Evolutionary conservation across 2,113 vertebrate genomes (phyloP), one percentile per base, ranked within the genome.

Genomic region (Stercorarius parasiticus): DNA sequence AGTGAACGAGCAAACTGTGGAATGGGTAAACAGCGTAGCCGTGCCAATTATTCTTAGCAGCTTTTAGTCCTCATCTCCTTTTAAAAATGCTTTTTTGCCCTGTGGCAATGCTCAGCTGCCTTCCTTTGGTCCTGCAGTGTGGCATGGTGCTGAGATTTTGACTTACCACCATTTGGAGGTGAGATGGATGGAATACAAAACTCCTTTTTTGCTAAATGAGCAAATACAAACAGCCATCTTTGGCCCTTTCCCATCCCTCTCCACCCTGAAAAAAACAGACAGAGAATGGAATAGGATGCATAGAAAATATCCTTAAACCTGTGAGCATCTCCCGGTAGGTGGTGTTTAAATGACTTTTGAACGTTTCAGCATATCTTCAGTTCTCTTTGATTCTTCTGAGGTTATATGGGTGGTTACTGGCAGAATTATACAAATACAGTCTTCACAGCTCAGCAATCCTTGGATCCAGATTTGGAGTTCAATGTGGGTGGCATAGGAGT

Each of bases 301-400:
- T 40, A 43, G 52, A 81, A 94, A 87, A 79, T 70, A 79, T 19
- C 53, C 53, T 70, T 61, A 92, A 87, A 78, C 42, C 50, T 49
- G 61, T 56, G 61, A 96, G 53, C 71, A 82, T 95, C 83, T 94
- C 85, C 81, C 2, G 3, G 69, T 95, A 91, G 97, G 79, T 83
- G 49, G 52, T 88, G 90, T 91, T 97, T 90, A 71, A 82, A 85
- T 7, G 71, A 72, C 81, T 97, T 96, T 86, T 95, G 91, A 96
- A 79, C 81, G 36, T 81, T 98, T 96, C 94, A 97, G 97, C 96
- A 93, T 97, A 98, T 98, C 97, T 98, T 98, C 93, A 94, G 95
- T 96, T 97, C 96, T 86, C 97, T 98, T 98, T 98, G 97, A 98
- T 97, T 98, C 95, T 97, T 98, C 93, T 98, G 98, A 98, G 98